Evolutionary conservation across 2,888 invertebrate species (phyloP).

Genomic region (Copidosoma aretas): DNA sequence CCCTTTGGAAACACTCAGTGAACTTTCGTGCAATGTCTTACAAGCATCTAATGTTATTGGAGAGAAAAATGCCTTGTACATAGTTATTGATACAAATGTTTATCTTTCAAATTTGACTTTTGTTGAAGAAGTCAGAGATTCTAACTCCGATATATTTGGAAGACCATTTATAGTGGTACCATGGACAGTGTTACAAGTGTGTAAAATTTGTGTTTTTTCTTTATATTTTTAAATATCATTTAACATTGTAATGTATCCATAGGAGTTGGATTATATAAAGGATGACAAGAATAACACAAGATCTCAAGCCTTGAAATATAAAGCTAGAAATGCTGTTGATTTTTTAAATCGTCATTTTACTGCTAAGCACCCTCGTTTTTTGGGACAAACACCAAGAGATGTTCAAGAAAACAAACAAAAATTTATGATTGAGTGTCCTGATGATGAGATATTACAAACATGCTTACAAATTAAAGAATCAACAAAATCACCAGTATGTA

Average conservation of each 20-base stretch:
- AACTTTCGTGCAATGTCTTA: conserved; percentile 26
- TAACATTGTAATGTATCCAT: neutral
- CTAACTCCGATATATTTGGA: conserved; percentile 50
- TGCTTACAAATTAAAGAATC: conserved; percentile 59
- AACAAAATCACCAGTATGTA: conserved; percentile 52
- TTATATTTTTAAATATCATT: neutral
- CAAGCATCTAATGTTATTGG: conserved; percentile 17
- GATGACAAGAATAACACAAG: conserved; percentile 49
- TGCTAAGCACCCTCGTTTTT: conserved; percentile 54
- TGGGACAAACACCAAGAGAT: conserved; percentile 57
- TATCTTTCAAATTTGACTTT: conserved; percentile 56
- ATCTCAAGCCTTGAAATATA: conserved; percentile 45
- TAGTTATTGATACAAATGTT: conserved; percentile 62
- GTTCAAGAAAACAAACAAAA: conserved; percentile 50
- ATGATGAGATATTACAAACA: conserved; percentile 63
- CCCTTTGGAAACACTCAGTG: conserved; percentile 10
- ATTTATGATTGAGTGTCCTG: conserved; percentile 57
- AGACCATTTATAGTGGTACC: conserved; percentile 56
- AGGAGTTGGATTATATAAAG: conserved; percentile 61
- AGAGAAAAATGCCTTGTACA: conserved; percentile 48
- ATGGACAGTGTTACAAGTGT: conserved; percentile 57
- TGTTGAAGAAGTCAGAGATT: conserved; percentile 52
- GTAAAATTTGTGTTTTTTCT: neutral
- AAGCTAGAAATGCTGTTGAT: conserved; percentile 55
- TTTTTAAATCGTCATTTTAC: conserved; percentile 56